A percentile compares a stretch with the other conserved stretches of the same genome.
phyloP scores from a whole-genome alignment of 1,140 invertebrate genomes.

The Drosophila nasuta region DNA sequence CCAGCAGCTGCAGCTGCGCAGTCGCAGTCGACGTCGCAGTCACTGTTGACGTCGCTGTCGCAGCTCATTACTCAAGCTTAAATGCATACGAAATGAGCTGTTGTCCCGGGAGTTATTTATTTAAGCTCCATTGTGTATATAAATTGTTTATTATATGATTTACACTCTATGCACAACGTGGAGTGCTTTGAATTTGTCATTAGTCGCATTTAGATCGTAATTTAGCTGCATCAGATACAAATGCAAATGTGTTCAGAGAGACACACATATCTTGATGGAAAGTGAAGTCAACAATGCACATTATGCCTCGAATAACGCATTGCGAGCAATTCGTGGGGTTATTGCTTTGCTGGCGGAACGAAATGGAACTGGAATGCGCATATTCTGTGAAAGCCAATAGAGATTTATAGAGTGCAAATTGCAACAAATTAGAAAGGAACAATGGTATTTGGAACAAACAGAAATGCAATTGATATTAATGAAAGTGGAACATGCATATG shows the following conservation, averaged over 20 bases:
- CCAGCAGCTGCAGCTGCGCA: conserved; percentile 1
- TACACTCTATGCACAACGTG: conserved; percentile 36
- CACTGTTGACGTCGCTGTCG: conserved; percentile 25
- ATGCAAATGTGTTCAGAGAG: conserved; percentile 6
- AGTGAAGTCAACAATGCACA: conserved; percentile 5
- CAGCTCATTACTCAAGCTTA: conserved; percentile 75
- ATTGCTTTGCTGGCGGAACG: no score
- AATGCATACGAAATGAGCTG: conserved; percentile 76
- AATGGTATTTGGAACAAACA: no score
- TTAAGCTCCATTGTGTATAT: conserved; percentile 57
- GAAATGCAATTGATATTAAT: no score
- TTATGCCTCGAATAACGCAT: neutral
- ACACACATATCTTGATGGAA: conserved; percentile 16
- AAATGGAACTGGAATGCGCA: no score
- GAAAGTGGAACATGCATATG: no score
- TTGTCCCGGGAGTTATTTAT: conserved; percentile 59
- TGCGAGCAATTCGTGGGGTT: no score
- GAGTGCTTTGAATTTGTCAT: conserved; percentile 53
- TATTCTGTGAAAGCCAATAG: no score
- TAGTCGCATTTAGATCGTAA: conserved; percentile 28
- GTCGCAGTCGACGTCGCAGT: conserved; percentile 6
- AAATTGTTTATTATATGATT: conserved; percentile 65
- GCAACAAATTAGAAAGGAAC: no score
- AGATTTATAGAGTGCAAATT: no score
- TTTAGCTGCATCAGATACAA: conserved; percentile 10